phyloP scores from a whole-genome alignment of 2,113 vertebrate genomes.

The Nesogale talazaci region DNA sequence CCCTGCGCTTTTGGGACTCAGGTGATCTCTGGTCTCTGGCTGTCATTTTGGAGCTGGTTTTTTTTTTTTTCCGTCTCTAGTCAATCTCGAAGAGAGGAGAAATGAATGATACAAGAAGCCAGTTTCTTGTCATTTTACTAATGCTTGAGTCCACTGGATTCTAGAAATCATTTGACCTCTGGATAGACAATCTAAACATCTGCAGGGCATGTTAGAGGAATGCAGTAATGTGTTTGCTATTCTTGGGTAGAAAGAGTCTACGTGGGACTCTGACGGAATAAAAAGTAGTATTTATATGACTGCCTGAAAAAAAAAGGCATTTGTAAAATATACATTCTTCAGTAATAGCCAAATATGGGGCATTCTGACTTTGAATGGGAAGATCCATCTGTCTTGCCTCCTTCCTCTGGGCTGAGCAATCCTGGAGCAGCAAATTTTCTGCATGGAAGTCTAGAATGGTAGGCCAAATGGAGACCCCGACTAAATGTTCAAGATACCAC shows the following conservation, averaged over 20 bases:
- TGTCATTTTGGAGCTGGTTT: conserved; percentile 11
- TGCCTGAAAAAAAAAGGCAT: conserved; percentile 64
- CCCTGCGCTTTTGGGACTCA: neutral
- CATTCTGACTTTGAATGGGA: conserved; percentile 19
- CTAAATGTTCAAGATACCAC: neutral
- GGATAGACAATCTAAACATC: conserved; percentile 62
- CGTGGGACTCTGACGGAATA: conserved; percentile 61
- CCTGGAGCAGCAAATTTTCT: neutral
- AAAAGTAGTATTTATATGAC: conserved; percentile 73
- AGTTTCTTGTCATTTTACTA: conserved; percentile 50
- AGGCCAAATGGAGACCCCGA: neutral
- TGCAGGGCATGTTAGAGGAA: conserved; percentile 60
- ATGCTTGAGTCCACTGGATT: conserved; percentile 62
- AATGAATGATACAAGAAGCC: conserved; percentile 48
- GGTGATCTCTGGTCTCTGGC: conserved; percentile 38
- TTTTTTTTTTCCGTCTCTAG: neutral
- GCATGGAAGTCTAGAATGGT: neutral
- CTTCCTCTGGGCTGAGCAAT: neutral
- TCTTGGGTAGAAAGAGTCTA: conserved; percentile 66
- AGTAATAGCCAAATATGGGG: conserved; percentile 73
- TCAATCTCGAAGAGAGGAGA: conserved; percentile 60
- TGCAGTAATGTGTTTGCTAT: conserved; percentile 59
- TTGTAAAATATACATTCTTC: conserved; percentile 70
- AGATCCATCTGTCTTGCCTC: neutral
- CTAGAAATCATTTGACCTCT: conserved; percentile 63